Evolutionary conservation across 1,140 invertebrate genomes (phyloP).

Genomic region (Drosophila sechellia): DNA sequence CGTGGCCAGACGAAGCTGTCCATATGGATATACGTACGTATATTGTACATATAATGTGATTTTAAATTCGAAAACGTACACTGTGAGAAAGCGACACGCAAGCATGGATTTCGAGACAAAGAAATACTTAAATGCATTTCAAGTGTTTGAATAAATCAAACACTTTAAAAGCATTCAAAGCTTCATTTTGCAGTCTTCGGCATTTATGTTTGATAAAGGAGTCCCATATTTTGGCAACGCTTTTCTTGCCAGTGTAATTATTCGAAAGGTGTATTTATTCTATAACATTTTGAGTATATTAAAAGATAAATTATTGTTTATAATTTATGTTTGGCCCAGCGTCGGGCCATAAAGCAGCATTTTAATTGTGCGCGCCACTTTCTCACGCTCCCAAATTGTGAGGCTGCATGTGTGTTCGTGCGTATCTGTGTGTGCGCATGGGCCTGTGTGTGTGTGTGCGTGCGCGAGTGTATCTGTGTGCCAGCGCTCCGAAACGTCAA

Average conservation of each 20-base stretch:
- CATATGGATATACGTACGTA: constrained; percentile 21
- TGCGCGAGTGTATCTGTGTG: constrained; percentile 16
- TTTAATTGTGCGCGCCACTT: constrained; percentile 79
- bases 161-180: too few relatives aligned
- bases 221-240: too few relatives aligned
- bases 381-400: constrained; percentile 78
- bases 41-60: constrained; percentile 24
- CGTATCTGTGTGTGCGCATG: neutral
- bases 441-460: neutral
- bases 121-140: too few relatives aligned
- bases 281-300: constrained; percentile 53
- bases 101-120: neutral
- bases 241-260: constrained; percentile 8
- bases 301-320: constrained; percentile 79
- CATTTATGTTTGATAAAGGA: too few relatives aligned
- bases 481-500: constrained; percentile 57
- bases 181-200: too few relatives aligned
- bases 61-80: constrained; percentile 35
- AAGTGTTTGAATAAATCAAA: too few relatives aligned
- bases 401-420: constrained; percentile 3
- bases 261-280: constrained; percentile 41
- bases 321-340: constrained; percentile 74
- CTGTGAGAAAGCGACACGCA: constrained; percentile 7
- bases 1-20: constrained; percentile 61
- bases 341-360: constrained; percentile 73